A percentile compares a stretch with the other conserved stretches of the same genome.
Conservation (phyloP, 2,888 invertebrate species). For the Lucinisca nassula region DNA sequence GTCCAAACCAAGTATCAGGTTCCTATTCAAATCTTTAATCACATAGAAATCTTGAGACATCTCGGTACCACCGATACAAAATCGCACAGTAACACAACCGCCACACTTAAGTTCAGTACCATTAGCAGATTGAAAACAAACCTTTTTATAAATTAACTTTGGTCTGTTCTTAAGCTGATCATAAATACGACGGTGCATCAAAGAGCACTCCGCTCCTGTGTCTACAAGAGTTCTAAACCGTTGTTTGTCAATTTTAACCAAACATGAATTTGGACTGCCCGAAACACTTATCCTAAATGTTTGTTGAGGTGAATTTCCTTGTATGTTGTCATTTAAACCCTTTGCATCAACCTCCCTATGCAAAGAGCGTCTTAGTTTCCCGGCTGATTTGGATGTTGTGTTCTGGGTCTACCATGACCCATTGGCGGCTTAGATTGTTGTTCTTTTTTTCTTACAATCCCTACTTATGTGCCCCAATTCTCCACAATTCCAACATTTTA, state of each 20-base stretch:
- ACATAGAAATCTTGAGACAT: conserved; percentile 44
- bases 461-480: neutral
- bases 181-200: conserved; percentile 47
- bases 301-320: neutral
- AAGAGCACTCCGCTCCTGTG: no score
- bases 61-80: conserved; percentile 34
- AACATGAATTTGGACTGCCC: conserved; percentile 40
- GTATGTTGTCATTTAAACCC: conserved; percentile 1
- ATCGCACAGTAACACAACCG: conserved; percentile 24
- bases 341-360: conserved; percentile 22
- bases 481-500: conserved; percentile 15
- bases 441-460: neutral
- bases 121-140: conserved; percentile 23
- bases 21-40: conserved; percentile 34
- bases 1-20: conserved; percentile 24
- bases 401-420: no score
- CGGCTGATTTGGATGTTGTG: no score
- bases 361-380: no score
- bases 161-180: conserved; percentile 21
- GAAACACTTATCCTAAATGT: neutral
- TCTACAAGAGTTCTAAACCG: conserved; percentile 42
- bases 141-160: conserved; percentile 6
- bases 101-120: conserved; percentile 11
- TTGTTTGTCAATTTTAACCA: conserved; percentile 21
- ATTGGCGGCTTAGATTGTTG: no score